Base-by-base conservation (phyloP, 1,140 invertebrate species). In the Cecropterus lyciades region DNA sequence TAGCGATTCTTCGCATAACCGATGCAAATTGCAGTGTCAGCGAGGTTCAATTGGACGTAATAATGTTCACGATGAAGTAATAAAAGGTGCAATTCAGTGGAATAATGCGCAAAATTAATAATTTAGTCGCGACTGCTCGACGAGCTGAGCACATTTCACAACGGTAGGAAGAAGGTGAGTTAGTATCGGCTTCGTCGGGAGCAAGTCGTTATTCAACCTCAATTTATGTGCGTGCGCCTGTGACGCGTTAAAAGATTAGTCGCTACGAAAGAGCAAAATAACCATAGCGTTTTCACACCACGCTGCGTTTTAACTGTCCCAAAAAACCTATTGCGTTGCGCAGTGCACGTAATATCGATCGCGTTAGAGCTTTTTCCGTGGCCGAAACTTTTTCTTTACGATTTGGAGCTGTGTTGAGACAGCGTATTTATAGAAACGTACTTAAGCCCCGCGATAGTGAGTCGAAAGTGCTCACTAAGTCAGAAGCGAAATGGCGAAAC, bases 161-260 rank as follows among this genome's bases (percentile, higher is more conserved):
- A 70, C 46, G 67, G 75, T 76, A 77, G 76, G 60, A 70, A 67
- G 70, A 76, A 80, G 78, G 82, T 76, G 72, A 75, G 75, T 76
- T 76, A 49, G 72, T 72, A 80, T 84, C 78, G 75, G 72, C 27
- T 79, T 77, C 70, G 79, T 77, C 82, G 63, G 74, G 78, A 79
- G 74, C 65, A 67, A 70, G 46, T 82, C 82, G 81, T 89, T 85
- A 85, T 76, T 89, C 79, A 84, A 65, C 71, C 52, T 71, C 73
- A 77, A 90, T 90, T 90, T 90, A 90, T 89, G 86, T 90, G 85
- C 86, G 86, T 89, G 85, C 85, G 84, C 79, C 72, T 85, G 71
- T 82, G 84, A 87, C 81, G 82, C 66, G 80, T 77, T 89, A 90
- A 90, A 84, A 90, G 86, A 89, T 90, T 90, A 87, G 82, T 67